Percentiles rank a stretch among this genome's conserved stretches.
Evolutionary conservation across 2,113 vertebrate species (phyloP).

Genomic region (Rhinolophus sinicus): DNA sequence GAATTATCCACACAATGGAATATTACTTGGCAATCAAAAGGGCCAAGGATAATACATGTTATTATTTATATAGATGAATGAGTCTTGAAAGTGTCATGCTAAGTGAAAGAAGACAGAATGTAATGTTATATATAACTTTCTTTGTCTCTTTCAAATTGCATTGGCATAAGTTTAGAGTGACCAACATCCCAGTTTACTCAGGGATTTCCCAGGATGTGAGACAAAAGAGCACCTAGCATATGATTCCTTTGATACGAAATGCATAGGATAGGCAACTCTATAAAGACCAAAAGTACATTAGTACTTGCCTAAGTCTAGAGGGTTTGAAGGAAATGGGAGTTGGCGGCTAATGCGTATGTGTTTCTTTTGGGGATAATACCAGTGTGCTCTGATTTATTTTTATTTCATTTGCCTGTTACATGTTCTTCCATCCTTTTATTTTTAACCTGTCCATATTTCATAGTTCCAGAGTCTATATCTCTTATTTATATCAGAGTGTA

Average conservation of each 20-base stretch:
- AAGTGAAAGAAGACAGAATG: not conserved
- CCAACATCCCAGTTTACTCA: not conserved
- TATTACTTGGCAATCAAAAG: conserved; percentile 10
- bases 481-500: not conserved
- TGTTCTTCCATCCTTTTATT: not conserved
- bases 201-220: not conserved
- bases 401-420: not conserved
- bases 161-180: not conserved
- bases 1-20: not conserved
- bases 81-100: not conserved
- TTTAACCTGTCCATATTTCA: not conserved
- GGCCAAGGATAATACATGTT: not conserved
- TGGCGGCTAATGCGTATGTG: no score
- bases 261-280: not conserved
- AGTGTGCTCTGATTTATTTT: not conserved
- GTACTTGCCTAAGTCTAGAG: not conserved
- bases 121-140: not conserved
- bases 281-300: not conserved
- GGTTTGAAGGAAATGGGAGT: not conserved
- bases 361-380: not conserved
- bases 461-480: not conserved
- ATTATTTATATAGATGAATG: not conserved
- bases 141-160: not conserved
- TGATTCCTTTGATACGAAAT: not conserved
- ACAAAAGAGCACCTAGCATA: not conserved